Conservation (phyloP, 2,797 vertebrate species). For the Benthosema pterotum region DNA sequence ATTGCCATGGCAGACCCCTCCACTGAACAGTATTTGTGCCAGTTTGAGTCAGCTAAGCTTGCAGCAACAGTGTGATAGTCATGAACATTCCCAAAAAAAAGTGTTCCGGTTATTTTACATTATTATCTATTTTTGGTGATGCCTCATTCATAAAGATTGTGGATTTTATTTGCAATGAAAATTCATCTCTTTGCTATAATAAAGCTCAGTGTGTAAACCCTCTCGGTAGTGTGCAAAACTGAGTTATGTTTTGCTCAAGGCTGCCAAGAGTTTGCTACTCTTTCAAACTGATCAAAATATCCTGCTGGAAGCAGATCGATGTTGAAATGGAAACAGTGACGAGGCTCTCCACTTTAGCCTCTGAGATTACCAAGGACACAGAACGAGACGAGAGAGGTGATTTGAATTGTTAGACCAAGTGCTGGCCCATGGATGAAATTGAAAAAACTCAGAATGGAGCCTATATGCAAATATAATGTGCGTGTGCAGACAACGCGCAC, state of each 20-base stretch:
- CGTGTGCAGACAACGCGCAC: not conserved
- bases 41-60: too few species aligned
- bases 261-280: not conserved
- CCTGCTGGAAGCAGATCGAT: slow-evolving; percentile 21
- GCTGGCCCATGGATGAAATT: slow-evolving; percentile 62
- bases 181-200: too few species aligned
- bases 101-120: too few species aligned
- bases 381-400: slow-evolving; percentile 4
- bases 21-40: too few species aligned
- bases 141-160: too few species aligned
- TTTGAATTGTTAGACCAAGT: slow-evolving; percentile 58
- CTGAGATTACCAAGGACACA: slow-evolving; percentile 31
- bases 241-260: slow-evolving; percentile 17
- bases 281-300: slow-evolving; percentile 20
- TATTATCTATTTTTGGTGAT: too few species aligned
- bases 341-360: slow-evolving; percentile 26
- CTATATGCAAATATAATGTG: slow-evolving; percentile 36
- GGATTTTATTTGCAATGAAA: too few species aligned
- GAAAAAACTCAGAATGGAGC: slow-evolving; percentile 55
- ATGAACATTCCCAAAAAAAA: too few species aligned
- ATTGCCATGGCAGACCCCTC: too few species aligned
- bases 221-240: too few species aligned
- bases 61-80: too few species aligned
- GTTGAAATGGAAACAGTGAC: slow-evolving; percentile 27
- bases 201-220: too few species aligned